Conservation (phyloP, 1,140 invertebrate species). For the Drosophila serrata region DNA sequence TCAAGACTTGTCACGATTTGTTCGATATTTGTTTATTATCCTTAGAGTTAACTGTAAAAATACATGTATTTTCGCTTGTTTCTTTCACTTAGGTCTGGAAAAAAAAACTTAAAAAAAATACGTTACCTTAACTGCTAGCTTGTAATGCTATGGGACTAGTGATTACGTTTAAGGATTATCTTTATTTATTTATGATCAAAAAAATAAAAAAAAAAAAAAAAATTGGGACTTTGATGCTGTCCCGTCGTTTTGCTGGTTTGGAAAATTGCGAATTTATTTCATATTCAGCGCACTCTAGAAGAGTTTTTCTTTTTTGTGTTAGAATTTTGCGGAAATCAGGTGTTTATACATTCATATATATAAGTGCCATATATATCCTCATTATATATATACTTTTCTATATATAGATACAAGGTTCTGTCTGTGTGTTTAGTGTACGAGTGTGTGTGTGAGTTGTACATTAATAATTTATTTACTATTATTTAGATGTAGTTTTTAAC, state of each 20-base stretch:
- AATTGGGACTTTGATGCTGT: constrained; percentile 14
- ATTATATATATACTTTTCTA: constrained; percentile 16
- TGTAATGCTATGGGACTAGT: constrained; percentile 72
- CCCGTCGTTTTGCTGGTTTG: constrained; percentile 33
- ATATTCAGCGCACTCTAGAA: constrained; percentile 36
- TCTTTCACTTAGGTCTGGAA: constrained; percentile 46
- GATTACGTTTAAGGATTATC: constrained; percentile 49
- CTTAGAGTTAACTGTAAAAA: constrained; percentile 27
- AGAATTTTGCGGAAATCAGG: constrained; percentile 27
- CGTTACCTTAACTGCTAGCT: constrained; percentile 58
- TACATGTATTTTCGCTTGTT: constrained; percentile 44
- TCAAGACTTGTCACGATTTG: constrained; percentile 6
- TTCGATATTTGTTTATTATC: constrained; percentile 22
- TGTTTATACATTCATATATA: constrained; percentile 48
- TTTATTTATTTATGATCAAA: constrained; percentile 19
- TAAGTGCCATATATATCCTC: constrained; percentile 13
- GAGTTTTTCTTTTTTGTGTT: constrained; percentile 14
- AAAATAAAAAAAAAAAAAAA: constrained; percentile 55
- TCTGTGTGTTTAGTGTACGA: constrained; percentile 13
- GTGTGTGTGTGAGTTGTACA: constrained; percentile 41
- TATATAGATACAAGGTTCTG: constrained; percentile 17
- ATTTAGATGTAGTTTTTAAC: constrained; percentile 30
- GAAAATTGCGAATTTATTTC: constrained; percentile 44
- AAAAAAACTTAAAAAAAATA: constrained; percentile 68
- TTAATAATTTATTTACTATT: constrained; percentile 46